Evolutionary conservation across 2,888 invertebrate species (phyloP), one percentile per base, ranked within the genome.

Genomic region (Tineola bisselliella): DNA sequence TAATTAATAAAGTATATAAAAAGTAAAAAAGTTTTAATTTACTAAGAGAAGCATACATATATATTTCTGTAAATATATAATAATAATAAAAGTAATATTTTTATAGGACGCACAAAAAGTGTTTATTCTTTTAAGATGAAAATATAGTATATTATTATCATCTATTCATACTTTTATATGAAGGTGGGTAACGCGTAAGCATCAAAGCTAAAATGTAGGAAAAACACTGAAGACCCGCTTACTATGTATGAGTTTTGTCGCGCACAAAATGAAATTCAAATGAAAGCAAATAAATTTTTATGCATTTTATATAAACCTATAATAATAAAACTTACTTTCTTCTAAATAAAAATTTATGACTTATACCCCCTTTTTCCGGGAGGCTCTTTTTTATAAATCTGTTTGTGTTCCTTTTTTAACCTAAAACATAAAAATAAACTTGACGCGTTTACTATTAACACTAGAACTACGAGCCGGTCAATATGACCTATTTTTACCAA

Each of bases 241-340:
- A 79, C 75, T 81, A 83, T 82, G 77, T 78, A 83, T 81, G 81
- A 77, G 68, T 64, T 68, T 63, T 66, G 71, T 70, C 69, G 58
- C 75, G 70, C 66, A 66, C 64, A 68, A 68, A 70, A 78, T 80
- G 79, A 81, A 82, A 83, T 81, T 83, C 81, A 80, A 80, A 83
- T 80, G 81, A 76, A 73, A 63, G 61, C 67, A 76, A 76, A 77
- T 79, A 79, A 69, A 68, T 77, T 79, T 82, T 82, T 77, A 81
- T 73, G 68, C 72, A 69, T 78, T 79, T 78, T 73, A 77, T 76
- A 77, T 74, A 66, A 73, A 72, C 74, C 77, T 73, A 13, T 56
- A 19, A 56, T 30, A 48, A 48, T 25, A 54, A 54, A 25, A 54
- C 54, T 25, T 54, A 25, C 54, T 18, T 54, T 48, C 48, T 48